Conservation (phyloP, 2,797 vertebrate genomes). For the Pangasius macronema region DNA sequence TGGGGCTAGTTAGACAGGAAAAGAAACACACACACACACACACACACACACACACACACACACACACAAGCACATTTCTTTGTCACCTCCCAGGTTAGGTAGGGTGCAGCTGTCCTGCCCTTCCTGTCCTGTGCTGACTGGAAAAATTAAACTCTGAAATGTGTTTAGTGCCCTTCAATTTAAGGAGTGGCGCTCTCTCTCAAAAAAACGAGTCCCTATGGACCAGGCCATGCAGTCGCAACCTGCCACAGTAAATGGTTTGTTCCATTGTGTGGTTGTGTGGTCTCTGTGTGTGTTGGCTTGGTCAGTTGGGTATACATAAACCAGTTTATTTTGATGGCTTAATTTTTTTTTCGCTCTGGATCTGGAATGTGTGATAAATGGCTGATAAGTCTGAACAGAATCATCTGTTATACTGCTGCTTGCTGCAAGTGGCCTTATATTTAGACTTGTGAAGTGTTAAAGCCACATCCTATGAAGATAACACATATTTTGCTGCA, state of each 20-base stretch:
- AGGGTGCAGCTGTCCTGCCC: constrained; percentile 44
- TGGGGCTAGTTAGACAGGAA: constrained; percentile 26
- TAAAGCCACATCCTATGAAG: neutral
- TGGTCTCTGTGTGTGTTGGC: constrained; percentile 34
- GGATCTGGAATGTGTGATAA: constrained; percentile 8
- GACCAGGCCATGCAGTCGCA: constrained; percentile 21
- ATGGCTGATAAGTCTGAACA: neutral
- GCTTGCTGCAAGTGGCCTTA: neutral
- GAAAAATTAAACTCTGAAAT: constrained; percentile 54
- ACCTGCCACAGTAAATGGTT: constrained; percentile 25
- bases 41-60: constrained; percentile 1
- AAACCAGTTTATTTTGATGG: constrained; percentile 32
- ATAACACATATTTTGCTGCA: neutral
- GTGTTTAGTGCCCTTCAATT: constrained; percentile 57
- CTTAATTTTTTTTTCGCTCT: constrained; percentile 4
- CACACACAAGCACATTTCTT: constrained; percentile 17
- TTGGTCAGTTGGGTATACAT: constrained; percentile 35
- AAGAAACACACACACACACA: constrained; percentile 36
- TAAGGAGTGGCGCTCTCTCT: constrained; percentile 41
- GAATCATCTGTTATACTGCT: neutral
- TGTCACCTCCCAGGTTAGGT: constrained; percentile 47
- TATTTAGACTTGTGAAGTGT: neutral
- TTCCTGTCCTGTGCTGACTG: constrained; percentile 51
- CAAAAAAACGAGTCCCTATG: constrained; percentile 32
- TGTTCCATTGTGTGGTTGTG: constrained; percentile 53